Evolutionary conservation across 2,888 invertebrate species (phyloP).

Genomic region (Megalurothrips usitatus): DNA sequence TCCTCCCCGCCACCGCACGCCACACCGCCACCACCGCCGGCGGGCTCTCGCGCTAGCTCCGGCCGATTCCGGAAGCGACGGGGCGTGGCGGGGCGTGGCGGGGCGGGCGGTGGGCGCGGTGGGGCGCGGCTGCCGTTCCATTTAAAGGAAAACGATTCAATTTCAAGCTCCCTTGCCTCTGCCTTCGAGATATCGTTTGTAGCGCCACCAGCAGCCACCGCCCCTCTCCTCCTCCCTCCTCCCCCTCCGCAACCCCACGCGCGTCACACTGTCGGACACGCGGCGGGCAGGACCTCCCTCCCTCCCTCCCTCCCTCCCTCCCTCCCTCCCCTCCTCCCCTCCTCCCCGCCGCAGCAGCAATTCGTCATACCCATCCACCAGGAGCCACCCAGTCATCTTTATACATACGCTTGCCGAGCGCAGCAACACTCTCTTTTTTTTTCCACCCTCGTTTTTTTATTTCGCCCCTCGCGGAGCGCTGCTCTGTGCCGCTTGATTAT

Average conservation of each 20-base stretch:
- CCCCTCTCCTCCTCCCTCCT: background rate
- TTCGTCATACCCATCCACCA: background rate
- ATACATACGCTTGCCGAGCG: background rate
- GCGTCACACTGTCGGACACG: background rate
- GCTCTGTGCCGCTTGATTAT: background rate
- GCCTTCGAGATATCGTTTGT: constrained; percentile 24
- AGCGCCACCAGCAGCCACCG: background rate
- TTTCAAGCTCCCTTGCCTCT: constrained; percentile 26
- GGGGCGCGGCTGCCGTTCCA: constrained; percentile 20
- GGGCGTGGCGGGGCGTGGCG: constrained; percentile 19
- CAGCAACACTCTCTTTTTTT: background rate
- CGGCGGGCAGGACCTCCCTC: no score
- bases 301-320: background rate
- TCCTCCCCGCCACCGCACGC: background rate
- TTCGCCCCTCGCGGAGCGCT: background rate
- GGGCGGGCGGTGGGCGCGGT: background rate
- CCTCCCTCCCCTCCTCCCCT: background rate
- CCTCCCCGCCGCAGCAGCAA: background rate
- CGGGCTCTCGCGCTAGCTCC: background rate
- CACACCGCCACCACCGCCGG: background rate
- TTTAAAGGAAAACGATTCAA: constrained; percentile 27
- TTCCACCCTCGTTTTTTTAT: background rate
- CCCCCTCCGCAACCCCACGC: background rate
- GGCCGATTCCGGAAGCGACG: background rate
- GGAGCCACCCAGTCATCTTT: background rate